phyloP scores from a whole-genome alignment of 2,113 vertebrate species.

The Clarias batrachus region DNA sequence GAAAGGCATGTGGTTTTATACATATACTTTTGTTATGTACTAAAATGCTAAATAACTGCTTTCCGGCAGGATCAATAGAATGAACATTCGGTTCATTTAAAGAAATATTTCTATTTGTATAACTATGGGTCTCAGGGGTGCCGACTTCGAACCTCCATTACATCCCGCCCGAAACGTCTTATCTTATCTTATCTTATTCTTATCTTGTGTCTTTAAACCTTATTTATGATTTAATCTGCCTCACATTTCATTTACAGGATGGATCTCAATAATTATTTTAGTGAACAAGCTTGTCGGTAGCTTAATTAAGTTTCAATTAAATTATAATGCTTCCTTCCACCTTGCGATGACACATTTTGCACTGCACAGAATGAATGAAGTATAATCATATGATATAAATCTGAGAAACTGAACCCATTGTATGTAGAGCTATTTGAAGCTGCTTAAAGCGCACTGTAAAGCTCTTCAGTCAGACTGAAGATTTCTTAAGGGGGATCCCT shows the following conservation, averaged over 20 bases:
- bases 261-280: not conserved
- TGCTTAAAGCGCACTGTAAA: slow-evolving; percentile 1
- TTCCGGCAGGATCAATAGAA: not conserved
- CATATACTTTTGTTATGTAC: not conserved
- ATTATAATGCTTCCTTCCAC: not conserved
- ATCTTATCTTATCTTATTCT: no score
- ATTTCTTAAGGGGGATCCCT: not conserved
- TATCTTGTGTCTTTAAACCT: no score
- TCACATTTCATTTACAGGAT: not conserved
- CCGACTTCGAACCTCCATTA: no score
- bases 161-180: no score
- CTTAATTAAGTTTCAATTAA: not conserved
- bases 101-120: no score
- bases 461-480: slow-evolving; percentile 26
- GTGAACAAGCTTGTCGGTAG: not conserved
- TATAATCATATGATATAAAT: slow-evolving; percentile 13
- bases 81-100: not conserved
- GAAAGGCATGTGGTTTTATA: not conserved
- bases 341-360: not conserved
- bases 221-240: not conserved
- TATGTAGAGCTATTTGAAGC: slow-evolving; percentile 6
- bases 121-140: no score
- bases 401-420: not conserved
- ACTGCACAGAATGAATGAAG: not conserved
- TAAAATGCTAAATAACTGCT: not conserved